Evolutionary conservation across 2,888 invertebrate genomes (phyloP).

Genomic region (Seira sanloemensis): DNA sequence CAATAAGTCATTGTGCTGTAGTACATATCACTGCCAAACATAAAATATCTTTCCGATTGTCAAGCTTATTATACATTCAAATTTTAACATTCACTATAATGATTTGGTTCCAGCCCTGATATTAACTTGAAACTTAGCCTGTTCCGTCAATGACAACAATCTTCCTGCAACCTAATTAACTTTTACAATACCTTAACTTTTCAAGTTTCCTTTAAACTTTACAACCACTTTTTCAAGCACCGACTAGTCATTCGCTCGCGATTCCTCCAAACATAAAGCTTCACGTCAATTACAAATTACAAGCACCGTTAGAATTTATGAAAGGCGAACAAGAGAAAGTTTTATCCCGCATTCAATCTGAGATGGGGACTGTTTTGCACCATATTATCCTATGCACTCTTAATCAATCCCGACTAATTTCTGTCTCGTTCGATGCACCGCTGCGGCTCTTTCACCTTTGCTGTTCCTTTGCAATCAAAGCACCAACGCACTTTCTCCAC

Average conservation of each 20-base stretch:
- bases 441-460: neutral
- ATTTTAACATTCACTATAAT: too few species aligned
- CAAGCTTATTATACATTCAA: neutral
- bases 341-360: too few species aligned
- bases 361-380: neutral
- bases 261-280: neutral
- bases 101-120: neutral
- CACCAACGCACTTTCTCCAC: conserved; percentile 21
- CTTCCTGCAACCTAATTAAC: neutral
- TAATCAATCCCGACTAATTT: neutral
- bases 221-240: neutral
- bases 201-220: neutral
- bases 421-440: neutral
- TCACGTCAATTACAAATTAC: neutral
- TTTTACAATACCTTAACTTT: neutral
- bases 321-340: neutral
- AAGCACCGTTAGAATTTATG: neutral
- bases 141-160: neutral
- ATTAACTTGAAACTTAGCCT: neutral
- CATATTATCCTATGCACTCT: neutral
- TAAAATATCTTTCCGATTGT: neutral
- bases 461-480: conserved; percentile 15
- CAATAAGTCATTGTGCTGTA: neutral
- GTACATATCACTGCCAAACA: neutral
- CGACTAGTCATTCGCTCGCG: neutral